These are phyloP conservation scores for Siniperca chuatsi DNA, from an alignment of 2,113 vertebrate species.

Conservation along the genomic window DNA sequence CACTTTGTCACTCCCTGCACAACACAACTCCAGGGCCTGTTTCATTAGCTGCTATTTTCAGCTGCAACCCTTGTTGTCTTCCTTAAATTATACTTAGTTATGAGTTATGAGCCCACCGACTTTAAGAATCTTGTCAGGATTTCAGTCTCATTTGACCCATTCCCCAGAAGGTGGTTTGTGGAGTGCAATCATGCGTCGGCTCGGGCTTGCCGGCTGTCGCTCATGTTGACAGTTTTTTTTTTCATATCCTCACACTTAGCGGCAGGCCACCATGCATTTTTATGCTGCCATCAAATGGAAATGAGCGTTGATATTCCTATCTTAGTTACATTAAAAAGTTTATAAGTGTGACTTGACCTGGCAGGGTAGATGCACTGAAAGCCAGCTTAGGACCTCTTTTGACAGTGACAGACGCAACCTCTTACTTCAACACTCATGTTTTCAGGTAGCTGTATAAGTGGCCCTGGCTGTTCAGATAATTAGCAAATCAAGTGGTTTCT, in stretches of 20 bases:
- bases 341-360: constrained; percentile 51
- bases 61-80: constrained; percentile 54
- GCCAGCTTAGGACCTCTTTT: constrained; percentile 51
- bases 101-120: constrained; percentile 53
- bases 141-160: constrained; percentile 67
- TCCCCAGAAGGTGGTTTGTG: constrained; percentile 66
- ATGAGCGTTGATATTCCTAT: constrained; percentile 46
- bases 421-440: constrained; percentile 32
- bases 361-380: constrained; percentile 29
- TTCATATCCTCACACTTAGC: constrained; percentile 50
- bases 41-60: constrained; percentile 77
- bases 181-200: constrained; percentile 56
- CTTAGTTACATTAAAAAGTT: constrained; percentile 60
- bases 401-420: constrained; percentile 48
- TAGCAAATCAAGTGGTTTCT: constrained; percentile 76
- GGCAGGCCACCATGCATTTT: constrained; percentile 56
- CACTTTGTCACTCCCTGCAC: constrained; percentile 60
- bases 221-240: constrained; percentile 69
- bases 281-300: constrained; percentile 62
- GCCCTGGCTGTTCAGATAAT: constrained; percentile 66
- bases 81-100: constrained; percentile 67
- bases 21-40: constrained; percentile 59
- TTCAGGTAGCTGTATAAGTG: constrained; percentile 53
- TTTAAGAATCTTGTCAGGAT: constrained; percentile 67
- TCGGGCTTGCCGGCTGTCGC: constrained; percentile 59